phyloP scores from a whole-genome alignment of 2,888 invertebrate species.

The Chrysodeixis includens region DNA sequence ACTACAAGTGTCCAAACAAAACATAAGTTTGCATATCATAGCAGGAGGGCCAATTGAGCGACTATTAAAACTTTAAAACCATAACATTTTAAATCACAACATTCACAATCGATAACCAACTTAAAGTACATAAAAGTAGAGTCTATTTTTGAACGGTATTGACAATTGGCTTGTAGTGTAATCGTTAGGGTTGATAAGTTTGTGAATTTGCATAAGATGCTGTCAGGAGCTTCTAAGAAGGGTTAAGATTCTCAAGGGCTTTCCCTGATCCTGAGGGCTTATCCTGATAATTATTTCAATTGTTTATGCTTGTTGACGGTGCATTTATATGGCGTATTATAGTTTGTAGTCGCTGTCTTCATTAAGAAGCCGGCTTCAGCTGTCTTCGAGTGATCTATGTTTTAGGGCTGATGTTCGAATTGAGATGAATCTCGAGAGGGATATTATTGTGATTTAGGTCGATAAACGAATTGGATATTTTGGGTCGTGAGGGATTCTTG shows the following conservation, averaged over 20 bases:
- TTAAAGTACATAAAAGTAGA: constrained; percentile 4
- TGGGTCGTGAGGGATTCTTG: constrained; percentile 3
- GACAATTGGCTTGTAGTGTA: constrained; percentile 42
- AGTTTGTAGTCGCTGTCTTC: constrained; percentile 86
- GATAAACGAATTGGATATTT: constrained; percentile 36
- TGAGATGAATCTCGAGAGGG: constrained; percentile 74
- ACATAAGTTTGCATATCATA: constrained; percentile 79
- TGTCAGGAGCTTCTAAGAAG: constrained; percentile 84
- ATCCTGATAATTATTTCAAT: constrained; percentile 90
- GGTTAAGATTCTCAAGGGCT: constrained; percentile 87
- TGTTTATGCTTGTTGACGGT: constrained; percentile 89
- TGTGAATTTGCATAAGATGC: constrained; percentile 88
- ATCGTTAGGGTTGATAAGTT: constrained; percentile 70
- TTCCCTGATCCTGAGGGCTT: constrained; percentile 85
- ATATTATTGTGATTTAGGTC: constrained; percentile 65
- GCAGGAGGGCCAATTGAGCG: constrained; percentile 83
- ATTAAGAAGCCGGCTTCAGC: constrained; percentile 73
- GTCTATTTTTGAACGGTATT: constrained; percentile 32
- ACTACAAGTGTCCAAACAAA: constrained; percentile 68
- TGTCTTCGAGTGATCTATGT: constrained; percentile 82
- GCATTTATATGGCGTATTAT: constrained; percentile 89
- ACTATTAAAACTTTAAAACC: constrained; percentile 69
- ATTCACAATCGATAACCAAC: constrained; percentile 41
- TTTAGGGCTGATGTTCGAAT: constrained; percentile 68
- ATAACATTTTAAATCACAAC: constrained; percentile 55